phyloP scores from a whole-genome alignment of 2,797 vertebrate genomes.

The Saxicola maurus region DNA sequence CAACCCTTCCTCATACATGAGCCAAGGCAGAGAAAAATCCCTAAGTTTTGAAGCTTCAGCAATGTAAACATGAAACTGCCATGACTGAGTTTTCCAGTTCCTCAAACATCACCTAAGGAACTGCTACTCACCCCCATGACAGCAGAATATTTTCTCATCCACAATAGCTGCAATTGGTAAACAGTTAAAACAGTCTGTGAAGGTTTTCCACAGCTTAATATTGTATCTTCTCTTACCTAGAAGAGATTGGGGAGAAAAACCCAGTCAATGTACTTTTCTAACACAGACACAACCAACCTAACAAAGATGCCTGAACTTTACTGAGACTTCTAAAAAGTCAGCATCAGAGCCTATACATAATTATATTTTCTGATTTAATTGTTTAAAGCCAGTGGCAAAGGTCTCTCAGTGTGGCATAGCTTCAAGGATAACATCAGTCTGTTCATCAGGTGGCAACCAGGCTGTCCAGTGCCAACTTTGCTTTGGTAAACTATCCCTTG shows the following conservation, averaged over 20 bases:
- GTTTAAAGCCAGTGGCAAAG: neutral
- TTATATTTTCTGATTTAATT: neutral
- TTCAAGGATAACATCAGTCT: neutral
- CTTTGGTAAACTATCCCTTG: neutral
- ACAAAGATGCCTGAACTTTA: neutral
- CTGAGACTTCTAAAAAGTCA: neutral
- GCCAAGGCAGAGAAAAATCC: neutral
- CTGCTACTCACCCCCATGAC: slow-evolving; percentile 86
- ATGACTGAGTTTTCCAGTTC: neutral
- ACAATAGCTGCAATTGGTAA: slow-evolving; percentile 97
- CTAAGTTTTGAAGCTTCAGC: neutral
- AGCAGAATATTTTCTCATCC: slow-evolving; percentile 98
- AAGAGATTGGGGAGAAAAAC: neutral
- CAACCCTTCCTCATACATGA: neutral
- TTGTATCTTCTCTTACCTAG: slow-evolving; percentile 97
- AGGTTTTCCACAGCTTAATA: slow-evolving; percentile 98
- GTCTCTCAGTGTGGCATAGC: neutral
- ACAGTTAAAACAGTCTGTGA: slow-evolving; percentile 98
- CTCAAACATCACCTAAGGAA: neutral
- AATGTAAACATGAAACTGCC: neutral
- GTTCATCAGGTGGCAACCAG: neutral
- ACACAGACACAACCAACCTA: neutral
- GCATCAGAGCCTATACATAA: neutral
- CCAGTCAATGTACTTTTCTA: neutral
- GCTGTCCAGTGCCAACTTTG: neutral